Conservation (phyloP, 2,888 invertebrate genomes). For the Thalpophila matura region DNA sequence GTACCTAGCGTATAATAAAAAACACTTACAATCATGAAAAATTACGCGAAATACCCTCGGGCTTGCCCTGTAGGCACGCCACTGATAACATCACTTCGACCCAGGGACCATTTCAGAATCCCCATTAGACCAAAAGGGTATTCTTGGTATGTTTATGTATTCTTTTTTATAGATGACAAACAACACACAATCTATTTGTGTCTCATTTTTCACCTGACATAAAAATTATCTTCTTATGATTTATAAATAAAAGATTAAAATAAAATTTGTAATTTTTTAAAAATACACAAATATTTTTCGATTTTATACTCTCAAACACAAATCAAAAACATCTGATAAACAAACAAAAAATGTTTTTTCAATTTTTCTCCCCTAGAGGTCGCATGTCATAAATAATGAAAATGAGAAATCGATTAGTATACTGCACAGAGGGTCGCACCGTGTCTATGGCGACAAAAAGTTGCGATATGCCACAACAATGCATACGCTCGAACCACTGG, state of each 20-base stretch:
- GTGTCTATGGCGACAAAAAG: constrained; percentile 62
- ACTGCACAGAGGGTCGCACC: constrained; percentile 56
- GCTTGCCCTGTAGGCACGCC: no score
- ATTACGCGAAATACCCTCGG: no score
- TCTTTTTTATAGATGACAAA: no score
- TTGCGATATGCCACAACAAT: constrained; percentile 64
- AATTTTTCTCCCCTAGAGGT: constrained; percentile 42
- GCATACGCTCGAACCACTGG: constrained; percentile 57
- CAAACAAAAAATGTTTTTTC: constrained; percentile 9
- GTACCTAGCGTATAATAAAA: no score
- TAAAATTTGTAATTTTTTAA: neutral
- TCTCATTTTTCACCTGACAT: no score
- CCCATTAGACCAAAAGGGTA: no score
- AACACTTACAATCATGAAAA: no score
- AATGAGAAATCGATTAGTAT: constrained; percentile 65
- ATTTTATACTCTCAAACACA: constrained; percentile 31
- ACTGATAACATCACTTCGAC: no score
- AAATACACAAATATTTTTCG: constrained; percentile 14
- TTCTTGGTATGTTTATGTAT: no score
- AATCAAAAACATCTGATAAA: constrained; percentile 29
- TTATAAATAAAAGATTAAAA: neutral
- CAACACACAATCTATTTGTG: no score
- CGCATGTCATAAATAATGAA: constrained; percentile 60
- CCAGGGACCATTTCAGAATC: no score
- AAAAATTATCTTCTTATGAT: neutral